Percentiles rank a stretch among this genome's conserved stretches.
These are phyloP conservation scores for Drosophila paulistorum DNA, from an alignment of 1,140 invertebrate genomes.

Conservation along the genomic window DNA sequence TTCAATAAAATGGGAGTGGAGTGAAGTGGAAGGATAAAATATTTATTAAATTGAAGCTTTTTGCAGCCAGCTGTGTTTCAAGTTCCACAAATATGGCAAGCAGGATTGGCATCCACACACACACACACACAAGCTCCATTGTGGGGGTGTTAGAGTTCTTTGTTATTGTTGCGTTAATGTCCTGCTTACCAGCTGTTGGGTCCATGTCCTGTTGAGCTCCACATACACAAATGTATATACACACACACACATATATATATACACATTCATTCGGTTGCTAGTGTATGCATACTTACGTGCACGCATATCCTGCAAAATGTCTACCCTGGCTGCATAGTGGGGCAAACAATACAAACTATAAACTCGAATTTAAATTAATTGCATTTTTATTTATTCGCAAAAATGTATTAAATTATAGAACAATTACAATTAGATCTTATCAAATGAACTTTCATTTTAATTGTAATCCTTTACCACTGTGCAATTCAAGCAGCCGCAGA, in stretches of 20 bases:
- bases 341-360: not conserved
- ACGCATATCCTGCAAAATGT: conserved; percentile 64
- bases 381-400: too few relatives aligned
- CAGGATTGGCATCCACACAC: conserved; percentile 42
- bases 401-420: too few relatives aligned
- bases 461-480: conserved; percentile 36
- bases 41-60: conserved; percentile 13
- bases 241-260: not conserved
- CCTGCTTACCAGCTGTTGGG: conserved; percentile 64
- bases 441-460: too few relatives aligned
- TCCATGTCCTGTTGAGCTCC: conserved; percentile 65
- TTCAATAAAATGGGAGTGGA: not conserved
- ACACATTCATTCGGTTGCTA: conserved; percentile 12
- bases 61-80: conserved; percentile 63
- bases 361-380: too few relatives aligned
- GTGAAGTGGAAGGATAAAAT: not conserved
- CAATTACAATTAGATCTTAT: too few relatives aligned
- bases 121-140: conserved; percentile 21
- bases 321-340: conserved; percentile 51
- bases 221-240: conserved; percentile 21
- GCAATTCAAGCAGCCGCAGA: conserved; percentile 8
- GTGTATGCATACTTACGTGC: conserved; percentile 20
- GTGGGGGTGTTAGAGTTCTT: conserved; percentile 50
- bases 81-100: conserved; percentile 60
- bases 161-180: conserved; percentile 38